Evolutionary conservation across 2,113 vertebrate genomes (phyloP).

Genomic region (Bostrychus sinensis): DNA sequence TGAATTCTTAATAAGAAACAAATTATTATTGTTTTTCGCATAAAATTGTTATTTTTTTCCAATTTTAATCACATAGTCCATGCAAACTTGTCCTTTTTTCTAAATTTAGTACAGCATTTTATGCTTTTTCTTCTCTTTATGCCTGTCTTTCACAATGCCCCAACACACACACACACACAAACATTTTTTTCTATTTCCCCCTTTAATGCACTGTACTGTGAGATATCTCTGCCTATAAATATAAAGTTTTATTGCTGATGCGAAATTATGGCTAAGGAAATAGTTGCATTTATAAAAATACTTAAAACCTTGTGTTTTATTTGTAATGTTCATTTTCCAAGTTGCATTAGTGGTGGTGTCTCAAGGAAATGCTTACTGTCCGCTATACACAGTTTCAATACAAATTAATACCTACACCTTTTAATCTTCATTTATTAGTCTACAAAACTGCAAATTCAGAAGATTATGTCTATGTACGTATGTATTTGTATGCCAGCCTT

Average conservation of each 20-base stretch:
- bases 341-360: not conserved
- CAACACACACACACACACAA: not conserved
- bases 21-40: constrained; percentile 33
- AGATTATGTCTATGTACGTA: too few relatives aligned
- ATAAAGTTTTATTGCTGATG: constrained; percentile 34
- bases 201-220: constrained; percentile 21
- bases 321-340: constrained; percentile 34
- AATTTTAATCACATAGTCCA: constrained; percentile 19
- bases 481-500: too few relatives aligned
- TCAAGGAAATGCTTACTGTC: too few relatives aligned
- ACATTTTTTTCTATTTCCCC: not conserved
- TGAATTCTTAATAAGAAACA: constrained; percentile 76
- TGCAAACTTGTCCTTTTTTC: constrained; percentile 22
- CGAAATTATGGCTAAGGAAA: too few relatives aligned
- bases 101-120: constrained; percentile 18
- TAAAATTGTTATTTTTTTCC: constrained; percentile 37
- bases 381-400: too few relatives aligned
- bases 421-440: too few relatives aligned
- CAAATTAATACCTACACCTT: too few relatives aligned
- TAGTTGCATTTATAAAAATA: constrained; percentile 25
- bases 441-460: too few relatives aligned
- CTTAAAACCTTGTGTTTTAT: constrained; percentile 14
- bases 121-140: not conserved
- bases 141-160: not conserved
- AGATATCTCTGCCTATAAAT: constrained; percentile 18